Base-by-base conservation (phyloP, 1,140 invertebrate species). In the Aphelenchoides fujianensis region DNA sequence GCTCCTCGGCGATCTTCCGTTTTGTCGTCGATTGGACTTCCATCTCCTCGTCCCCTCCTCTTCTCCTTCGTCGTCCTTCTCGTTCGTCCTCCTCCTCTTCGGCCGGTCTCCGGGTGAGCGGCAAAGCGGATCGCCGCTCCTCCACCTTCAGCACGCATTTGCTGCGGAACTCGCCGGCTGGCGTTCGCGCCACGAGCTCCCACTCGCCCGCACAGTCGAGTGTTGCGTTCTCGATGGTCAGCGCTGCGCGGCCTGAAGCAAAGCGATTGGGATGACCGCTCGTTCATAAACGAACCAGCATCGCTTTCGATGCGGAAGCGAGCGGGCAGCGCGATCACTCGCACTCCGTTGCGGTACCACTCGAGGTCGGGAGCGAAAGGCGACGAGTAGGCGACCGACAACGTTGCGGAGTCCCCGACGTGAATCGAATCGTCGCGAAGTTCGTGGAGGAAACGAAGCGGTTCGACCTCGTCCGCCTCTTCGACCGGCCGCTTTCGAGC, bases 371-470 rank as follows among this genome's bases (percentile, higher is more conserved):
- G 62, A 5, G 27, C 34, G 5, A 67, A 7, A 5, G 5, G 7
- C n/a, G 3, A 7, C 7, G 5, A 52, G 30, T 67, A 66, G 30
- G 62, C 19, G 23, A 66, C 30, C 62, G 62, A 59, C 16, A 66
- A 19, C 5, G 61, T 67, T 66, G 62, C 27, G 16, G 34, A 67
- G 30, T 36, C 62, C 7, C 62, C 62, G 3, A 67, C 7, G 3
- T 54, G 52, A 36, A 66, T 28, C 23, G 23, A 23, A 36, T 52
- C 61, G 61, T 66, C 62, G 7, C 27, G 31, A 66, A 66, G 62
- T 67, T 66, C 61, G 27, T 36, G 62, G 7, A 59, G 30, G 3
- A 66, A 66, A 16, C 55, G 55, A 27, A 59, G 34, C 55, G 55
- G 55, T 59, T 59, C 55, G 34, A 59, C 34, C 5, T 61, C 57